Evolutionary conservation across 2,113 vertebrate genomes (phyloP).

Genomic region (Sorex fumeus): DNA sequence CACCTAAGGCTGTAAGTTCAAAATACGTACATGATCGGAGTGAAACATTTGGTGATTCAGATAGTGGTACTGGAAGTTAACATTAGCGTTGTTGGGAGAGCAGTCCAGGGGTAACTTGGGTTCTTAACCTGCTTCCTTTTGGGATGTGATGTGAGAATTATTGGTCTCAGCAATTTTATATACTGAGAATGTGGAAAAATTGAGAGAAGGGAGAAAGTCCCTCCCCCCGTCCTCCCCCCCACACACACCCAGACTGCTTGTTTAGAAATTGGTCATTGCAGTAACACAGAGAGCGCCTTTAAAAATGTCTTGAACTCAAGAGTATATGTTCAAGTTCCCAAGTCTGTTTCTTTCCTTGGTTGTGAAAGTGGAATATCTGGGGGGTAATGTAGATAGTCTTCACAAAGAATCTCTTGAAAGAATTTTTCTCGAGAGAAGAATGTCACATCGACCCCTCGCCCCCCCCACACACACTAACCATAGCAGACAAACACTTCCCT

Average conservation of each 20-base stretch:
- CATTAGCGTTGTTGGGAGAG: neutral
- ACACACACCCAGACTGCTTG: too few species aligned
- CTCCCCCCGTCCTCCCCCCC: neutral
- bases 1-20: neutral
- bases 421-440: neutral
- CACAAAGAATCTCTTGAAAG: constrained; percentile 41
- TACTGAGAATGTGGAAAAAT: neutral
- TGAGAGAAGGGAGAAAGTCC: neutral
- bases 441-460: neutral
- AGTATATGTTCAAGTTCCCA: neutral
- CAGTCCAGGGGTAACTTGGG: neutral
- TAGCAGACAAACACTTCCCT: neutral
- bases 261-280: too few species aligned
- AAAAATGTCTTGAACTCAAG: neutral
- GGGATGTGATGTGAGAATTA: neutral
- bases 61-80: neutral
- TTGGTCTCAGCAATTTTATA: neutral
- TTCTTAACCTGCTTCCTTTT: neutral
- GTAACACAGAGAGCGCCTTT: too few species aligned
- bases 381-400: constrained; percentile 14
- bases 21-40: neutral
- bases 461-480: neutral
- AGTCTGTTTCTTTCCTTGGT: constrained; percentile 1
- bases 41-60: neutral
- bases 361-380: neutral